Base-by-base conservation (phyloP, 2,797 vertebrate genomes). In the Microhierax caerulescens region DNA sequence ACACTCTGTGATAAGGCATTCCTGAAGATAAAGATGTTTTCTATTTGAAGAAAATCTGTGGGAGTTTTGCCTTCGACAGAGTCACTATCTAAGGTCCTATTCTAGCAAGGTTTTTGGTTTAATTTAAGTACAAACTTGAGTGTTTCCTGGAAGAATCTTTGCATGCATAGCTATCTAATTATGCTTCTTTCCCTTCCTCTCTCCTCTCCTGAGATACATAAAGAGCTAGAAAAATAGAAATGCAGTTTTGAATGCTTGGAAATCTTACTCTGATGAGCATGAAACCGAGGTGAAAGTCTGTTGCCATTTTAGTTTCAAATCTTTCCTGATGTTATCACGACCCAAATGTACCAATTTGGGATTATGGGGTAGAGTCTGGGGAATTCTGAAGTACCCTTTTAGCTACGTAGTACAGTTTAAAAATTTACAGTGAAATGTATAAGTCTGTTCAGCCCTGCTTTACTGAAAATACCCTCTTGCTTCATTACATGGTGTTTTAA, bases 111-210 rank as follows among this genome's bases (percentile, higher is more conserved):
- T 79, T 56, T 28, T 93, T 90, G 4, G 3, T 90, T 90, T 90
- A 90, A 85, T 73, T 92, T 86, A 74, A 76, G n/a, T 20, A 75
- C n/a, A 28, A 86, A 61, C 20, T 72, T 4, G 5, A 45, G 7
- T 50, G 45, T 85, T 94, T 81, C 76, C 70, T 94, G 65, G 76
- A 95, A 85, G 90, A 72, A 32, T 68, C 68, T 87, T 76, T 59
- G n/a, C 57, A 59, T 32, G 8, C 51, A 47, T 65, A 91, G 30
- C 61, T 73, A 13, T 36, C 37, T 59, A 53, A 53, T 83, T 64
- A 61, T 3, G 7, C 51, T 72, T 21, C 61, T 47, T 43, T 15
- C 30, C 10, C 37, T 8, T 4, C 7, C 1, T 65, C 50, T 64
- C 28, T 24, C 7, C 27, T 90, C 45, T 79, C 36, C 30, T 77